These are phyloP conservation scores for Diachrysia chrysitis DNA, from an alignment of 2,888 invertebrate genomes.

Conservation along the genomic window DNA sequence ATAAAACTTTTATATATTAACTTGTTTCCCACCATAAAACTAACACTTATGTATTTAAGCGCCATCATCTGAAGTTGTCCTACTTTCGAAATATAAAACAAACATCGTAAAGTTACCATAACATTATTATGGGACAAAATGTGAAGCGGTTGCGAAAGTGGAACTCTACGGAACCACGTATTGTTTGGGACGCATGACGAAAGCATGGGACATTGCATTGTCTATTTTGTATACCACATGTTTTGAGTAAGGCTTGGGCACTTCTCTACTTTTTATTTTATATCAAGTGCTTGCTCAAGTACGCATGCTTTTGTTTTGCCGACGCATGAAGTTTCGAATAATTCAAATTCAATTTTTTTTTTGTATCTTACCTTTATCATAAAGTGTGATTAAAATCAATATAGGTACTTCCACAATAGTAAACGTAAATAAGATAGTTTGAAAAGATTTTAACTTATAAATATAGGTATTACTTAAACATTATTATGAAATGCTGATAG, in stretches of 20 bases:
- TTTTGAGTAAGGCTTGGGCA: slow-evolving; percentile 23
- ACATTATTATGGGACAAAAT: slow-evolving; percentile 64
- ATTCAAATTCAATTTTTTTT: background rate
- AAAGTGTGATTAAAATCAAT: too few species aligned
- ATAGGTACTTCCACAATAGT: too few species aligned
- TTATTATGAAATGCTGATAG: background rate
- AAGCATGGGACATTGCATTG: slow-evolving; percentile 60
- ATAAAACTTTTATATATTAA: slow-evolving; percentile 35
- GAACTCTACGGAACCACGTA: slow-evolving; percentile 60
- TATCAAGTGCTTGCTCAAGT: background rate
- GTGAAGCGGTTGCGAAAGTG: slow-evolving; percentile 67
- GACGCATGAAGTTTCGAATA: background rate
- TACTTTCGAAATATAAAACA: slow-evolving; percentile 79
- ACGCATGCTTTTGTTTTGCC: background rate
- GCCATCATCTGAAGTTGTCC: slow-evolving; percentile 73
- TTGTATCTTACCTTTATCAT: background rate
- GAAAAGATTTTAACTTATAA: too few species aligned
- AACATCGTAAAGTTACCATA: slow-evolving; percentile 70
- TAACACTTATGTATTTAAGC: slow-evolving; percentile 65
- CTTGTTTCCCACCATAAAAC: slow-evolving; percentile 72
- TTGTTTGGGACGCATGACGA: slow-evolving; percentile 68
- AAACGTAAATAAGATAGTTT: too few species aligned
- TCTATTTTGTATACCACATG: slow-evolving; percentile 45
- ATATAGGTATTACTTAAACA: too few species aligned
- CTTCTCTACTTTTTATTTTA: slow-evolving; percentile 14